Evolutionary conservation across 2,888 invertebrate genomes (phyloP).

Genomic region (Bombylius major): DNA sequence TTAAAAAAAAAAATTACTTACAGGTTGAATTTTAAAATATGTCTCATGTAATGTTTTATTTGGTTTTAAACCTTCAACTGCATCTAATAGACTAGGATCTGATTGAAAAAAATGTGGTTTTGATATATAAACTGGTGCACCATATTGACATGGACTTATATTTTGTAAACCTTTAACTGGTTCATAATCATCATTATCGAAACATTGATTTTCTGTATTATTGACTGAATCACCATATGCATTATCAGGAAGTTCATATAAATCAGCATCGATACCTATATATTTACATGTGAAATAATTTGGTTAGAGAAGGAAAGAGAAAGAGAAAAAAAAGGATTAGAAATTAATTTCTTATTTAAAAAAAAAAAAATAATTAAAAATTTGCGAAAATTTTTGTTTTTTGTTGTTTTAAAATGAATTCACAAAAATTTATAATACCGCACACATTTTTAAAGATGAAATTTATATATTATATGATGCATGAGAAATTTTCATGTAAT

Average conservation of each 20-base stretch:
- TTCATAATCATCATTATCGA: conserved; percentile 50
- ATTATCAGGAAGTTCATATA: conserved; percentile 58
- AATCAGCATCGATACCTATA: conserved; percentile 54
- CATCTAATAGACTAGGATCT: conserved; percentile 50
- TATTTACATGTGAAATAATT: conserved; percentile 9
- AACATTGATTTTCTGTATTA: conserved; percentile 60
- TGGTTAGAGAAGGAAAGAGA: too few species aligned
- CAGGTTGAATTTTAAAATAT: conserved; percentile 76
- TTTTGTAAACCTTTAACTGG: conserved; percentile 67
- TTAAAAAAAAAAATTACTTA: conserved; percentile 34
- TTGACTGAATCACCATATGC: conserved; percentile 55
- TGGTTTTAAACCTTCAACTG: conserved; percentile 62
- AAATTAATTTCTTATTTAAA: neutral
- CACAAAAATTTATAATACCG: too few species aligned
- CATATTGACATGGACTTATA: conserved; percentile 77
- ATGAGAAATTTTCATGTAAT: too few species aligned
- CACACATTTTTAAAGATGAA: too few species aligned
- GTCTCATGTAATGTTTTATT: conserved; percentile 55
- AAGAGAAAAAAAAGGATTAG: neutral
- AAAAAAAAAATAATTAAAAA: neutral
- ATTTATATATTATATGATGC: too few species aligned
- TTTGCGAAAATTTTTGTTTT: too few species aligned
- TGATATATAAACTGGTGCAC: conserved; percentile 79
- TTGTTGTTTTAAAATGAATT: too few species aligned
- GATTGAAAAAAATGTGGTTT: conserved; percentile 83